These are phyloP conservation scores for Leptogaster cylindrica DNA, from an alignment of 2,888 invertebrate genomes.

Conservation along the genomic window DNA sequence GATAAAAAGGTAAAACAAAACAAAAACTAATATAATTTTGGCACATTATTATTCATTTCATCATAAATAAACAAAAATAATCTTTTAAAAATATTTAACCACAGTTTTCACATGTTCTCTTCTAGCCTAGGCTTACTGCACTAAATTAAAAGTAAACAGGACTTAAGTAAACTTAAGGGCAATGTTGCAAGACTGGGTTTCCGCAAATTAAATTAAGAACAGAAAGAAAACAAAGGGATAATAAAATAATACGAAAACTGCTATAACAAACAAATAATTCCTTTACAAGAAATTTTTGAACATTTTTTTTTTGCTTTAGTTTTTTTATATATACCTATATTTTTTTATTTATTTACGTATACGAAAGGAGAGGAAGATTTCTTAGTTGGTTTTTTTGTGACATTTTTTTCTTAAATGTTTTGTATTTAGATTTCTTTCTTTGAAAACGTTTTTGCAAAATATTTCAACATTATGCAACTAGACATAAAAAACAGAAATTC, in stretches of 20 bases:
- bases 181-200: slow-evolving; percentile 1
- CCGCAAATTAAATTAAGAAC: not conserved
- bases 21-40: slow-evolving; percentile 28
- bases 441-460: slow-evolving; percentile 8
- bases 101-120: slow-evolving; percentile 35
- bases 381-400: not conserved
- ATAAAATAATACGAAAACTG: slow-evolving; percentile 7
- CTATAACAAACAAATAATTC: not conserved
- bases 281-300: not conserved
- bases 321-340: not conserved
- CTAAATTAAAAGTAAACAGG: slow-evolving; percentile 13
- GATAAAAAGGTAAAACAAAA: slow-evolving; percentile 26
- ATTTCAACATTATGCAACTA: not conserved
- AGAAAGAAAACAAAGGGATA: not conserved
- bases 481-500: not conserved
- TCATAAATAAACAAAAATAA: slow-evolving; percentile 42
- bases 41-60: slow-evolving; percentile 32
- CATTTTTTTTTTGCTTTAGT: not conserved
- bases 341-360: slow-evolving; percentile 24
- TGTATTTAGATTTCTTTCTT: not conserved
- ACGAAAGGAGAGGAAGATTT: slow-evolving; percentile 31
- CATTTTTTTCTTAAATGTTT: slow-evolving; percentile 6
- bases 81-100: slow-evolving; percentile 32
- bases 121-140: slow-evolving; percentile 25
- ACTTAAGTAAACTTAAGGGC: not conserved